phyloP scores from a whole-genome alignment of 2,113 vertebrate genomes.

The Marmota monax region DNA sequence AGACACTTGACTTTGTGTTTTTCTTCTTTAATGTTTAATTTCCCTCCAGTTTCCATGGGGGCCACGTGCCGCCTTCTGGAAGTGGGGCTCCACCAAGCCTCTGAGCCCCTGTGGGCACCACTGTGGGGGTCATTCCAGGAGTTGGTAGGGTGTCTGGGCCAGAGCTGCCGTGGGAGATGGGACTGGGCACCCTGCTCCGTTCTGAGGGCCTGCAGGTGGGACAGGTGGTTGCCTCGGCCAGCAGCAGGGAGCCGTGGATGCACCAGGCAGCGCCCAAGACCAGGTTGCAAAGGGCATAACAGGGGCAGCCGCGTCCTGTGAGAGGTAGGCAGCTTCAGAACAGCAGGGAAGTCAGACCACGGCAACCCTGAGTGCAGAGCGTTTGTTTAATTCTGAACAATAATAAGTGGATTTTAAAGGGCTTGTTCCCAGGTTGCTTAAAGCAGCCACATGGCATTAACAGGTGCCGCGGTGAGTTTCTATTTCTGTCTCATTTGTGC shows the following conservation, averaged over 20 bases:
- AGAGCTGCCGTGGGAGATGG: neutral
- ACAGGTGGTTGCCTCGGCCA: too few relatives aligned
- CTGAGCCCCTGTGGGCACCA: too few relatives aligned
- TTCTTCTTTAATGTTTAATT: too few relatives aligned
- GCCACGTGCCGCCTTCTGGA: too few relatives aligned
- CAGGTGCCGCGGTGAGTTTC: neutral
- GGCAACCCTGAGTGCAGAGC: conserved; percentile 25
- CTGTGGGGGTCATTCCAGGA: too few relatives aligned
- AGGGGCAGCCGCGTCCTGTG: neutral
- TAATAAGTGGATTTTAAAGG: conserved; percentile 52
- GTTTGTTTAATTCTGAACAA: conserved; percentile 67
- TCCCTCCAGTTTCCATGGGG: too few relatives aligned
- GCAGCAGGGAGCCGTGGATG: neutral
- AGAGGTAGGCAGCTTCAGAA: conserved; percentile 52
- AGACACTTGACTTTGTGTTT: too few relatives aligned
- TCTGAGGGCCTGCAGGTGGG: neutral
- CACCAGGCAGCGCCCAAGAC: neutral
- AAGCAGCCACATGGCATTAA: conserved; percentile 25
- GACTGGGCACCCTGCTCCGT: neutral
- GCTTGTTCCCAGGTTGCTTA: neutral
- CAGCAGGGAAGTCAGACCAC: conserved; percentile 31
- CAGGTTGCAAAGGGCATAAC: neutral
- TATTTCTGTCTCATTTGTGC: conserved; percentile 42
- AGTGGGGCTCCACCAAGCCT: too few relatives aligned
- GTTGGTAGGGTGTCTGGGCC: too few relatives aligned